Base-by-base conservation (phyloP, 1,140 invertebrate species). In the Pantala flavescens region DNA sequence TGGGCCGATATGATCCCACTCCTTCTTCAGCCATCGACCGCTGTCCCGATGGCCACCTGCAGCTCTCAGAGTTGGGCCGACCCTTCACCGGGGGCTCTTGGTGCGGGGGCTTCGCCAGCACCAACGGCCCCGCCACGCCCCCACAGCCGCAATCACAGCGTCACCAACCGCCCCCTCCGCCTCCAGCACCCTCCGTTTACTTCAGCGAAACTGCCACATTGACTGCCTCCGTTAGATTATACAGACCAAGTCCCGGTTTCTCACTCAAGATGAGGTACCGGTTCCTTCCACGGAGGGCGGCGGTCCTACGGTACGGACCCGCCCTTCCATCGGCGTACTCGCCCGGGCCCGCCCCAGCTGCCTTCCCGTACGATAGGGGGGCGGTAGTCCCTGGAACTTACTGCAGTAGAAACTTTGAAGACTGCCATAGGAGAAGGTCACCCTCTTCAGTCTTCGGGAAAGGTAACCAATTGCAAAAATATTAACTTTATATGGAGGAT, bases 331-430 rank as follows among this genome's bases (percentile, higher is more conserved):
- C 49, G 49, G 16, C 49, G 16, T 63, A 63, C 49, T 3, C 87
- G 87, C 73, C 86, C 87, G 9, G 87, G 87, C 75, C 85, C 91
- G 70, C 89, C 90, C 19, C 83, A 93, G 76, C 90, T 93, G 83
- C 83, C 91, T 75, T 91, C 92, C 43, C 77, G 0, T 76, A 77
- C 5, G 78, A 80, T 79, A 79, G 76, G 89, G 78, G 78, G 14
- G 80, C 80, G 49, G 74, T 93, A 24, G 91, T 93, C 23, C 92
- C 93, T 0, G 92, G 93, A 70, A 93, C 93, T 7, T 93, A 94
- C 83, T 95, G 93, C 82, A 93, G 92, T 70, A 86, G 93, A 73
- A 91, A 93, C 77, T 94, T 94, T 79, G 91, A 95, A 82, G 91
- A 94, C 80, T 95, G 93, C 79, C 92, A 94, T 81, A 78, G 81